A percentile compares a stretch with the other conserved stretches of the same genome.
These are phyloP conservation scores for Cotesia glomerata DNA, from an alignment of 1,140 invertebrate species.

Conservation along the genomic window DNA sequence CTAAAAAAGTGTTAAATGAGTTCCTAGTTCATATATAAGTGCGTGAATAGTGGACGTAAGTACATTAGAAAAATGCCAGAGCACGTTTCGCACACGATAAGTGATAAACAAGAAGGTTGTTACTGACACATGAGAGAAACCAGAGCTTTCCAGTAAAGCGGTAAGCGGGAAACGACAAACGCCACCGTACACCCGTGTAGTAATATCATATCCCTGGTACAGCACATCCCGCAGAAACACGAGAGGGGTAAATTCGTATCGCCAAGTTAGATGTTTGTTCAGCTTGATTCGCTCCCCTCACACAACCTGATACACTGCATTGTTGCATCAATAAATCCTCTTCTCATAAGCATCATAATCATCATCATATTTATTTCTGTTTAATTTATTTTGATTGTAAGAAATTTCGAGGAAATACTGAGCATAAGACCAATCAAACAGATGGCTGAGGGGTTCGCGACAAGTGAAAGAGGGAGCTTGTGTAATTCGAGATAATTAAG, in stretches of 20 bases:
- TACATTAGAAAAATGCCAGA: constrained; percentile 10
- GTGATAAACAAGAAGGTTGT: background rate
- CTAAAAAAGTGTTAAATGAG: no score
- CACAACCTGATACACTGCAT: constrained; percentile 25
- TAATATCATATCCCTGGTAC: background rate
- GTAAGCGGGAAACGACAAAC: background rate
- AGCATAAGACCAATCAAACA: background rate
- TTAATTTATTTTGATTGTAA: background rate
- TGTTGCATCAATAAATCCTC: constrained; percentile 19
- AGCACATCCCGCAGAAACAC: constrained; percentile 19
- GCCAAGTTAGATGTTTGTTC: constrained; percentile 62
- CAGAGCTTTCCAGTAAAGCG: background rate
- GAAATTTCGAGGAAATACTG: no score
- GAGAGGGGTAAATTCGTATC: constrained; percentile 51
- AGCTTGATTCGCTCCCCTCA: constrained; percentile 61
- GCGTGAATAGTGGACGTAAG: background rate
- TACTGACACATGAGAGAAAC: background rate
- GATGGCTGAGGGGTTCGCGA: constrained; percentile 30
- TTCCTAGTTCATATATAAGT: background rate
- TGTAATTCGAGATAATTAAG: constrained; percentile 46
- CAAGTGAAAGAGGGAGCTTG: constrained; percentile 14
- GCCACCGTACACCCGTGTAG: background rate
- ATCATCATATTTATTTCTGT: background rate
- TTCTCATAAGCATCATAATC: no score
- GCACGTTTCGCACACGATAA: constrained; percentile 18